Evolutionary conservation across 2,888 invertebrate species (phyloP), one percentile per base, ranked within the genome.

Genomic region (Noctua fimbriata): DNA sequence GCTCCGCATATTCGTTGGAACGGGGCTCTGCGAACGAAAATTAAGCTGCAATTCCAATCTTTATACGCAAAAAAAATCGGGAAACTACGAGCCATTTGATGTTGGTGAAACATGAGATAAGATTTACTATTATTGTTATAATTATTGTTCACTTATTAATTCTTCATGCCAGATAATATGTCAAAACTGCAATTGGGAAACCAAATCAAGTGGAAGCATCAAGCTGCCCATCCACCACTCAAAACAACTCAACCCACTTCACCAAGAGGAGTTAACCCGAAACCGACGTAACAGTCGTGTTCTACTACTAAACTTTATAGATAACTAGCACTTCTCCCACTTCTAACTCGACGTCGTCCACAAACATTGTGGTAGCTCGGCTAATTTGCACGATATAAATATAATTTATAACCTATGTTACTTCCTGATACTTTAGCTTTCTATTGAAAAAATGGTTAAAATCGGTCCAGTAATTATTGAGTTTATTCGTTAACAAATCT

Each of bases 1-100:
- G 97, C 55, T 96, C 96, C 76, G 93, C 67, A 82, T 91, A 90
- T 92, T 94, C 94, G 63, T 79, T 66, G 67, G 73, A 28, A 69
- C 88, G 88, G 69, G 82, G 74, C 73, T 85, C 90, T 90, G 89
- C 69, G 73, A 74, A 88, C 78, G 73, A 81, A 85, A 78, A 78
- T 76, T 36, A 86, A 65, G 74, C 75, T 74, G 84, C 82, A 85
- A 60, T 79, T 71, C 78, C 69, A 78, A 67, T 77, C 63, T 80
- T 72, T 14, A 72, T 71, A 74, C 63, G 67, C 67, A 52, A 83
- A 69, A 70, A n/a, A 52, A 79, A 49, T 47, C 36, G 58, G 52
- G 21, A 60, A 55, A 55, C 21, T 63, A 69, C n/a, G 24, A 66
- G 16, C n/a, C 21, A 65, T 44, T 60, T 44, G n/a, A n/a, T 63